These are phyloP conservation scores for Liolophura sinensis DNA, from an alignment of 1,140 invertebrate genomes.

Conservation along the genomic window DNA sequence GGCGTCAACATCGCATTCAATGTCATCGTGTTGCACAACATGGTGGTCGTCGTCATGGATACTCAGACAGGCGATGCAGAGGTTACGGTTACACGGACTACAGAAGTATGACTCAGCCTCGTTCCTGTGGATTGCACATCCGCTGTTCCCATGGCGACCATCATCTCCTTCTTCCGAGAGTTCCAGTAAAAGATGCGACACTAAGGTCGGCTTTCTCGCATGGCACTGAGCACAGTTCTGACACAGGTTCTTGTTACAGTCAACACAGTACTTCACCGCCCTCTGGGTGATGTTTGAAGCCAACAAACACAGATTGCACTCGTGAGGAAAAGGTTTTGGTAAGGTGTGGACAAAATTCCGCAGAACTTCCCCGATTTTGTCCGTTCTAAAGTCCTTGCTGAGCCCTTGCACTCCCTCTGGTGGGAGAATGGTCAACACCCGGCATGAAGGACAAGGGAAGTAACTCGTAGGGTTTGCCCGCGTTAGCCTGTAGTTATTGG, in stretches of 20 bases:
- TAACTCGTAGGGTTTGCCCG: background rate
- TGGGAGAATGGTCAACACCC: slow-evolving; percentile 8
- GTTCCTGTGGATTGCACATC: slow-evolving; percentile 15
- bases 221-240: slow-evolving; percentile 11
- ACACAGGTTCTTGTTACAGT: slow-evolving; percentile 28
- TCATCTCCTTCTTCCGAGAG: background rate
- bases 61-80: slow-evolving; percentile 22
- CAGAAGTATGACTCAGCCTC: slow-evolving; percentile 22
- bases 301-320: too few relatives aligned
- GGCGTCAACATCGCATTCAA: too few relatives aligned
- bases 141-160: background rate
- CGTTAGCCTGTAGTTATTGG: slow-evolving; percentile 5
- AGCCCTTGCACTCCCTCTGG: slow-evolving; percentile 11
- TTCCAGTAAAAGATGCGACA: slow-evolving; percentile 15
- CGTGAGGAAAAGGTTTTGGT: too few relatives aligned
- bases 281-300: background rate
- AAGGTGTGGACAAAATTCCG: background rate
- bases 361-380: slow-evolving; percentile 19
- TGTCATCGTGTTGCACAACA: slow-evolving; percentile 5
- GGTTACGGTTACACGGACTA: slow-evolving; percentile 13
- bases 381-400: slow-evolving; percentile 23
- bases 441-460: slow-evolving; percentile 28
- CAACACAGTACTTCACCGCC: slow-evolving; percentile 17
- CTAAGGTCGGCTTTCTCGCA: slow-evolving; percentile 9
- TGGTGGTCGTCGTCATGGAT: slow-evolving; percentile 17